Evolutionary conservation across 2,888 invertebrate species (phyloP), one percentile per base, ranked within the genome.

Genomic region (Brenthis daphne): DNA sequence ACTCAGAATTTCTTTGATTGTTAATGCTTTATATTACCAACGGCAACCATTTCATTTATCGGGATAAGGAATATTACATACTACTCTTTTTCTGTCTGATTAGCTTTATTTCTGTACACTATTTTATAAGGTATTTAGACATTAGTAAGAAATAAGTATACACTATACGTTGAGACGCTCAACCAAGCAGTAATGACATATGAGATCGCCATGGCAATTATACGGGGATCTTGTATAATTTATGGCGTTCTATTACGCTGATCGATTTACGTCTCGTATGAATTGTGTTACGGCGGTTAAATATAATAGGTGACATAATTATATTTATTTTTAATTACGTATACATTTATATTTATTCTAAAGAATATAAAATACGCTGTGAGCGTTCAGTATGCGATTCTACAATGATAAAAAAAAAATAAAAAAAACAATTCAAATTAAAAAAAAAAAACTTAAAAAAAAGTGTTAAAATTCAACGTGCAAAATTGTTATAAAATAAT

Each of bases 251-350:
- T 43, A 54, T 67, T 64, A 71, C 72, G 57, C 29, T 37, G 60
- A 72, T 72, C 69, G 54, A 16, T 58, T 69, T 67, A 69, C 72
- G 64, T 61, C 11, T 58, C 66, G 51, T 57, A 51, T 63, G 69
- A 65, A 50, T 65, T 53, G 64, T 68, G 58, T 69, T 68, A 69
- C 68, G 37, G 65, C 20, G 61, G 61, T 53, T 64, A 53, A 51
- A 53, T 64, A 57, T 54, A 54, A 55, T 58, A 29, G 16, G 20
- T 63, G 33, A 13, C 13, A 53, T 20, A 63, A 53, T 53, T 43
- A 37, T 20, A 5, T 4, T 37, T 37, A 37, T 16, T 6, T 53
- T 13, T 51, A 37, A 37, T 61, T 51, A 29, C 11, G 48, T 50
- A 29, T 48, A 48, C 29, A 43, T 11, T 3, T 11, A 43, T 43